phyloP scores from a whole-genome alignment of 2,113 vertebrate species.

The Tichodroma muraria region DNA sequence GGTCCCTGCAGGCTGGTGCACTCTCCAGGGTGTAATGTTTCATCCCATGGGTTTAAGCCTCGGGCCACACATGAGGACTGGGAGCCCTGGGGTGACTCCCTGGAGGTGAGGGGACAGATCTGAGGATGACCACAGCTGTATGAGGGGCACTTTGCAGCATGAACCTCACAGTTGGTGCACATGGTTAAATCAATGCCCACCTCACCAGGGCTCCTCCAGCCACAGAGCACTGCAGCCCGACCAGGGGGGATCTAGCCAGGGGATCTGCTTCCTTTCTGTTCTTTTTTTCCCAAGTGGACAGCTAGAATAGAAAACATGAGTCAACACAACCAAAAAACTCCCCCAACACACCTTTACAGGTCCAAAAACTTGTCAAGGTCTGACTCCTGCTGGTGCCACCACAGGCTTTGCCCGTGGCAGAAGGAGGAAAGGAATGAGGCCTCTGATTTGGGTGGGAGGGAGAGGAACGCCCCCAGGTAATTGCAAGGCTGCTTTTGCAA shows the following conservation, averaged over 20 bases:
- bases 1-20: neutral
- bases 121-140: neutral
- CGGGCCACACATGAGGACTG: neutral
- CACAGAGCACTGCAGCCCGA: fast-evolving
- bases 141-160: neutral
- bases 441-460: neutral
- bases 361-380: neutral
- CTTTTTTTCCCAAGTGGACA: neutral
- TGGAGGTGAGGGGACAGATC: neutral
- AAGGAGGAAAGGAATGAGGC: neutral
- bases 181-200: neutral
- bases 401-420: neutral
- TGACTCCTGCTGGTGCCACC: neutral
- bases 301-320: neutral
- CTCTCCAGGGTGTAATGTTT: neutral
- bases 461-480: neutral
- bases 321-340: neutral
- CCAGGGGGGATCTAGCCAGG: neutral
- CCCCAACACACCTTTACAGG: neutral
- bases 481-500: neutral
- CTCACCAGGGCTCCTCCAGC: neutral
- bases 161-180: neutral
- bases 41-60: neutral
- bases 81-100: neutral
- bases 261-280: neutral